phyloP scores from a whole-genome alignment of 2,888 invertebrate species.

The Pristionchus entomophagus region DNA sequence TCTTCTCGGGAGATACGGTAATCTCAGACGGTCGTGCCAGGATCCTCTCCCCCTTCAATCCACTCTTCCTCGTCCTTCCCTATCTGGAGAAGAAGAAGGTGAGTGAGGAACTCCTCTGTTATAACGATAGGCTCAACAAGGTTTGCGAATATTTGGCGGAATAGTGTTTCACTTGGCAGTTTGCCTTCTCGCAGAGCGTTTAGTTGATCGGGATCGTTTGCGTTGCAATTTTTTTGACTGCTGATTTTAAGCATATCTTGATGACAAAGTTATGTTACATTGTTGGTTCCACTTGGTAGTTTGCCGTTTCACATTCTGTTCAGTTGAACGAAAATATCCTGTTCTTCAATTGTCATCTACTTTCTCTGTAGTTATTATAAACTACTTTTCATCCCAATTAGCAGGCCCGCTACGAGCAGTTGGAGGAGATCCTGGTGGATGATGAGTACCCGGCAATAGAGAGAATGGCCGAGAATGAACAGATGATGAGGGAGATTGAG shows the following conservation, averaged over 20 bases:
- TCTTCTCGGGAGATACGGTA: conserved; percentile 66
- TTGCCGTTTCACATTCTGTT: no score
- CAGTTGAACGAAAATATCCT: no score
- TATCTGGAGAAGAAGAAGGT: conserved; percentile 58
- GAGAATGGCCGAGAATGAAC: conserved; percentile 52
- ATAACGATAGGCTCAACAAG: no score
- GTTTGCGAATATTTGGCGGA: background rate
- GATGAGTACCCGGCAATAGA: conserved; percentile 52
- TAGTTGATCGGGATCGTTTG: background rate
- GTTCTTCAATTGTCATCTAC: no score
- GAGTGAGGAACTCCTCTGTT: no score
- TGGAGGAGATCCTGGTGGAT: conserved; percentile 64
- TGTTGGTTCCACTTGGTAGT: no score
- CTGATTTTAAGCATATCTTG: no score
- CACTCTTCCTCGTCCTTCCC: conserved; percentile 64
- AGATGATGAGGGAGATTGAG: conserved; percentile 53
- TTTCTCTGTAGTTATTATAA: no score
- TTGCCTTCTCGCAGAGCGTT: background rate
- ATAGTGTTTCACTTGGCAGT: background rate
- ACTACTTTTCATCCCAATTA: no score
- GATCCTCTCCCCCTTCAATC: conserved; percentile 62
- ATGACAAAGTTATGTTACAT: no score
- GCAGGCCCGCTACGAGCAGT: conserved; percentile 57
- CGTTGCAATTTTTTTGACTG: background rate
- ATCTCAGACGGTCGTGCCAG: conserved; percentile 59